Percentiles rank a stretch among this genome's conserved stretches.
These are phyloP conservation scores for Beris morrisii DNA, from an alignment of 2,888 invertebrate species.

Conservation along the genomic window DNA sequence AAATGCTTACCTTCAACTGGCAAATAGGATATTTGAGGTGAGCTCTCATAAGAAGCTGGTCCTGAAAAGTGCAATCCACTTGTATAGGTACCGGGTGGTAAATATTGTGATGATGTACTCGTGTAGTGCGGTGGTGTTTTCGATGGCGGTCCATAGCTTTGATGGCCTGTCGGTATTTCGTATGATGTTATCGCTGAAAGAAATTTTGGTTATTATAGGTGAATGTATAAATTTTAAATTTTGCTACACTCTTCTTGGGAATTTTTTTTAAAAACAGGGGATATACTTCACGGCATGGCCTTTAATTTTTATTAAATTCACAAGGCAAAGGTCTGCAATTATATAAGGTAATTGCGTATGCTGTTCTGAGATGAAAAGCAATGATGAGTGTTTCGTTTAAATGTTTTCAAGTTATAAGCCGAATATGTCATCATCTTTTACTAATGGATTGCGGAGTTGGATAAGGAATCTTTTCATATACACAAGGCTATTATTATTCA, in stretches of 20 bases:
- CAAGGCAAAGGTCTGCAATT: no score
- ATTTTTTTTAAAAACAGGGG: no score
- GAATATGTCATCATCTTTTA: no score
- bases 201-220: background rate
- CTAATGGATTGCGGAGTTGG: no score
- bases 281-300: no score
- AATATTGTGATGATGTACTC: slow-evolving; percentile 50
- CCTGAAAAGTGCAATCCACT: slow-evolving; percentile 44
- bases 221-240: background rate
- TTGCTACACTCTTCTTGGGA: background rate
- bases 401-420: no score
- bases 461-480: no score
- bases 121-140: slow-evolving; percentile 52
- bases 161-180: slow-evolving; percentile 50
- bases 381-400: no score
- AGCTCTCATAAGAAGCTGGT: slow-evolving; percentile 54
- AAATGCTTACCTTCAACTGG: slow-evolving; percentile 35
- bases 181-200: slow-evolving; percentile 52
- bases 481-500: no score
- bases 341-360: no score
- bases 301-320: no score
- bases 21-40: slow-evolving; percentile 39
- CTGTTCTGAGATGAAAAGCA: no score
- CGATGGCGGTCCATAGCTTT: slow-evolving; percentile 54
- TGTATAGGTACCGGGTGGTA: slow-evolving; percentile 46